A percentile compares a stretch with the other conserved stretches of the same genome.
Evolutionary conservation across 2,888 invertebrate genomes (phyloP).

Genomic region (Pseudococcus viburni): DNA sequence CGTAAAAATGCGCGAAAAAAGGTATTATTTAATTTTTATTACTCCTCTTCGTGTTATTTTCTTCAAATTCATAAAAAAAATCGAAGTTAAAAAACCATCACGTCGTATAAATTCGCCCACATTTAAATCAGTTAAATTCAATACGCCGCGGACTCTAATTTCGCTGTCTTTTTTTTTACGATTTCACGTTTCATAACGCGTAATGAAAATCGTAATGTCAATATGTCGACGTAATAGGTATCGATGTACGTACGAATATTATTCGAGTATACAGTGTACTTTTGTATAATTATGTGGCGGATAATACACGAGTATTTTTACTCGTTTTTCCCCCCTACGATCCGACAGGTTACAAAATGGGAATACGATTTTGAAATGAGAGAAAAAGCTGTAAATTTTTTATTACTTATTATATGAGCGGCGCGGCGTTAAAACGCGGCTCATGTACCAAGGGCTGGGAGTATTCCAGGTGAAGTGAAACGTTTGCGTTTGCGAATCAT

Average conservation of each 20-base stretch:
- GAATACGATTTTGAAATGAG: background rate
- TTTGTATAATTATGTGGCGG: background rate
- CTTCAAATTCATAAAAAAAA: constrained; percentile 36
- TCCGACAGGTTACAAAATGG: constrained; percentile 9
- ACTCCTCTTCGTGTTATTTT: background rate
- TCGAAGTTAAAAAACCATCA: background rate
- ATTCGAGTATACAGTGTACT: background rate
- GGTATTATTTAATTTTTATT: constrained; percentile 37
- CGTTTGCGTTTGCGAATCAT: constrained; percentile 1
- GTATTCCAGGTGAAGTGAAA: constrained; percentile 24
- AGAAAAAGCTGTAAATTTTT: constrained; percentile 28
- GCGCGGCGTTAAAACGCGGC: constrained; percentile 7
- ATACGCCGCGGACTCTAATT: background rate
- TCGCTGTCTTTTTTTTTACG: constrained; percentile 18
- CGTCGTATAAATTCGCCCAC: constrained; percentile 28
- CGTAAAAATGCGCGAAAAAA: constrained; percentile 50
- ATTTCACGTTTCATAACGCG: background rate
- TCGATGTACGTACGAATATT: background rate
- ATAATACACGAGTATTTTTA: background rate
- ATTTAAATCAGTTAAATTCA: background rate
- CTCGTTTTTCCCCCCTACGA: background rate
- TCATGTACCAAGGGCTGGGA: background rate
- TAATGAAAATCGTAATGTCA: constrained; percentile 15
- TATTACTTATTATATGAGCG: constrained; percentile 15
- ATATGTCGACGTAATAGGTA: background rate